Conservation (phyloP, 2,113 vertebrate species). For the Sinocyclocheilus maitianheensis region DNA sequence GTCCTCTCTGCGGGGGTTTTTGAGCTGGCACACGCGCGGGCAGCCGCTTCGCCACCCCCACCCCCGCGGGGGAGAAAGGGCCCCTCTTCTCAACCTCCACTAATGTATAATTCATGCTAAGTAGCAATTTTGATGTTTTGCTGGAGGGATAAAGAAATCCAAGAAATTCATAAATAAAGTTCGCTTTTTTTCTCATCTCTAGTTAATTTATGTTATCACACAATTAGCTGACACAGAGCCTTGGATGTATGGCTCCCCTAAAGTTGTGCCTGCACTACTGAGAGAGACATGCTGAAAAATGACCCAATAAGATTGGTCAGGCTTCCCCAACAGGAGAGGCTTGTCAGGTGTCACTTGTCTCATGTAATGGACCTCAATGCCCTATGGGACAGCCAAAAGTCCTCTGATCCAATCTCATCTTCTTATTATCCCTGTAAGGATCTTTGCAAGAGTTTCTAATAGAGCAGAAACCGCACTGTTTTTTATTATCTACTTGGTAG, state of each 20-base stretch:
- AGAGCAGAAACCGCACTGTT: background rate
- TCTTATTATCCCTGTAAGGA: slow-evolving; percentile 20
- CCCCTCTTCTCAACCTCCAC: slow-evolving; percentile 84
- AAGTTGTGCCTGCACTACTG: slow-evolving; percentile 69
- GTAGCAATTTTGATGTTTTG: slow-evolving; percentile 97
- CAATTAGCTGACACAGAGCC: slow-evolving; percentile 85
- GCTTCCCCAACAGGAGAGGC: background rate
- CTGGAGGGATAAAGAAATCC: slow-evolving; percentile 85
- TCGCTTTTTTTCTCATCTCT: slow-evolving; percentile 78
- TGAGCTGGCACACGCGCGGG: slow-evolving; percentile 76
- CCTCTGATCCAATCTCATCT: slow-evolving; percentile 31
- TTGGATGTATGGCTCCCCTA: slow-evolving; percentile 83
- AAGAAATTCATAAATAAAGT: slow-evolving; percentile 93
- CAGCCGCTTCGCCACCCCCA: slow-evolving; percentile 68
- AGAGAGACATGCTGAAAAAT: slow-evolving; percentile 49
- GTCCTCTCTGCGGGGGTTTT: slow-evolving; percentile 72
- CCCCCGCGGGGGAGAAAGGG: slow-evolving; percentile 73
- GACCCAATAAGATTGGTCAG: slow-evolving; percentile 45
- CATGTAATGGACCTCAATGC: slow-evolving; percentile 31
- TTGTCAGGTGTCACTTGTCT: slow-evolving; percentile 1
- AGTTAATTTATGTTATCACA: slow-evolving; percentile 84
- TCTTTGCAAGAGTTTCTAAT: background rate
- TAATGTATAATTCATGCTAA: slow-evolving; percentile 99
- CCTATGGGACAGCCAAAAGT: slow-evolving; percentile 19
- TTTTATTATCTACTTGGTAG: background rate